Evolutionary conservation across 2,888 invertebrate species (phyloP).

Genomic region (Pherbina coryleti): DNA sequence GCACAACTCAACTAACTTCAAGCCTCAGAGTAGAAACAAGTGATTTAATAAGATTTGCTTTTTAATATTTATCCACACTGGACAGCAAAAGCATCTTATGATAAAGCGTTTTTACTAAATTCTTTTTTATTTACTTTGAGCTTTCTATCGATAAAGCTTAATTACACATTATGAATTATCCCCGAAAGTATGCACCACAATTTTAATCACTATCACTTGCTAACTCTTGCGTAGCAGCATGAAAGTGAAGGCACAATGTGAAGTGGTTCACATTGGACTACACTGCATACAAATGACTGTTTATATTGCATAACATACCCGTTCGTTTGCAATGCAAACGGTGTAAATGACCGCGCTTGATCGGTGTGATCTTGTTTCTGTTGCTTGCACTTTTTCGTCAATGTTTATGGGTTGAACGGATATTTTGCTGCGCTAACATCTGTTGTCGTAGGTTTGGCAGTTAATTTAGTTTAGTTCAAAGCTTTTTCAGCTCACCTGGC

Average conservation of each 20-base stretch:
- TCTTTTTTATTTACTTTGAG: no score
- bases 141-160: no score
- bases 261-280: slow-evolving; percentile 19
- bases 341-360: slow-evolving; percentile 52
- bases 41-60: no score
- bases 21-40: no score
- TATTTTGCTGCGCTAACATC: not conserved
- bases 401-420: not conserved
- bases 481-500: not conserved
- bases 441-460: slow-evolving; percentile 6
- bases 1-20: no score
- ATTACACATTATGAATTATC: no score
- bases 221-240: not conserved
- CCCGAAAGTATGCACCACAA: no score
- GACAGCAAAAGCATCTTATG: no score
- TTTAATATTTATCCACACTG: no score
- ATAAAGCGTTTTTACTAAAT: no score
- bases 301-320: slow-evolving; percentile 59
- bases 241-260: not conserved
- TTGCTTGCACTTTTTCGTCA: not conserved
- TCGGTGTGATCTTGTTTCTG: slow-evolving; percentile 12
- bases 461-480: not conserved
- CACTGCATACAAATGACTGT: not conserved
- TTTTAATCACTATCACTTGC: not conserved
- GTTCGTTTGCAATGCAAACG: slow-evolving; percentile 38